These are phyloP conservation scores for Phrynocephalus guinanensis DNA, from an alignment of 2,797 vertebrate species.

Conservation along the genomic window DNA sequence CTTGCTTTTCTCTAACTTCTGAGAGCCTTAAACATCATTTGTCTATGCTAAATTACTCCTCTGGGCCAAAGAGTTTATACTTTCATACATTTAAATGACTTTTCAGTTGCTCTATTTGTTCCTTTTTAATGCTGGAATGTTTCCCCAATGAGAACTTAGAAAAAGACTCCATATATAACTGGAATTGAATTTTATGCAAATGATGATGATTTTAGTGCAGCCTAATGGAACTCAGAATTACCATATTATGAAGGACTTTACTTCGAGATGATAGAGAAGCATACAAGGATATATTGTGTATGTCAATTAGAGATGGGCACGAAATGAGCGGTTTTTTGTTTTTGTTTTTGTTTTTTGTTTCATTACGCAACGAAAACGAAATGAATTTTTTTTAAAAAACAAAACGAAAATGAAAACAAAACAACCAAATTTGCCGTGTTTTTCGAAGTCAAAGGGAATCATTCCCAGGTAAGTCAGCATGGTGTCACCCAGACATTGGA, in stretches of 20 bases:
- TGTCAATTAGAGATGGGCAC: too few relatives aligned
- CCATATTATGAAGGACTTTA: background rate
- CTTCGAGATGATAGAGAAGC: background rate
- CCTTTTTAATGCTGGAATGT: background rate
- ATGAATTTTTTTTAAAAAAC: too few relatives aligned
- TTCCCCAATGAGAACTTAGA: background rate
- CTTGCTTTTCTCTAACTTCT: conserved; percentile 42
- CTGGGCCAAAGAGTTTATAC: conserved; percentile 25
- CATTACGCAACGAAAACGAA: too few relatives aligned
- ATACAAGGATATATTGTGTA: background rate
- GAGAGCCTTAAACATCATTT: conserved; percentile 12
- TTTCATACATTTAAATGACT: conserved; percentile 49
- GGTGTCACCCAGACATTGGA: too few relatives aligned
- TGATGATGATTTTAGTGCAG: background rate
- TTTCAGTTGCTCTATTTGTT: background rate
- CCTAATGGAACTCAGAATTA: background rate
- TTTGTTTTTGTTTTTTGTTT: too few relatives aligned
- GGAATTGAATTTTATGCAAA: background rate
- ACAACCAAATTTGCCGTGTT: too few relatives aligned
- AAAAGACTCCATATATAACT: background rate
- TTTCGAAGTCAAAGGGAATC: background rate
- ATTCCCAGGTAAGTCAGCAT: background rate
- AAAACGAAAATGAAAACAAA: too few relatives aligned
- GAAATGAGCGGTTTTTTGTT: too few relatives aligned
- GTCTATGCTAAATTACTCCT: background rate